Percentiles rank a stretch among this genome's conserved stretches.
These are phyloP conservation scores for Stratiolaelaps scimitus DNA, from an alignment of 1,140 invertebrate genomes.

Conservation along the genomic window DNA sequence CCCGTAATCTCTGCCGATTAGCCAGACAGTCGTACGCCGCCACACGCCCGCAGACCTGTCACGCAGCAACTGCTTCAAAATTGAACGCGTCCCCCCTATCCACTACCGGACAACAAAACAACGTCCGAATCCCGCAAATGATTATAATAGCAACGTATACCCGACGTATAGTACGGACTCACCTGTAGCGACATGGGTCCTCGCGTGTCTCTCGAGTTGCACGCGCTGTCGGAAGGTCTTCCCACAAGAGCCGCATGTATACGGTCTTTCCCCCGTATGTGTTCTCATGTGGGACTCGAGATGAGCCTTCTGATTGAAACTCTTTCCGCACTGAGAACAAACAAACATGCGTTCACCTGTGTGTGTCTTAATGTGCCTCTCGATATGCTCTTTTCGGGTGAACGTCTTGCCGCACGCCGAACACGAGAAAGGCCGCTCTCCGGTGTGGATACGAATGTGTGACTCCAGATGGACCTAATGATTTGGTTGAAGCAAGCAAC, in stretches of 20 bases:
- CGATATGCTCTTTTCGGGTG: slow-evolving; percentile 29
- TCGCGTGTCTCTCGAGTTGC: slow-evolving; percentile 28
- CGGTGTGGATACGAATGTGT: slow-evolving; percentile 33
- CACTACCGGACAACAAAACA: too few species aligned
- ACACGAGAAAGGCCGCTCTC: slow-evolving; percentile 32
- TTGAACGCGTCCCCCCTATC: too few species aligned
- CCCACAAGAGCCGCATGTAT: slow-evolving; percentile 29
- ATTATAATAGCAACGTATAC: too few species aligned
- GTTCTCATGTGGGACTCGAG: slow-evolving; percentile 35
- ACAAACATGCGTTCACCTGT: slow-evolving; percentile 38
- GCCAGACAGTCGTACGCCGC: too few species aligned
- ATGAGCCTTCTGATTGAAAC: slow-evolving; percentile 43
- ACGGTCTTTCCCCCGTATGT: slow-evolving; percentile 28
- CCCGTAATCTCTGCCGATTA: too few species aligned
- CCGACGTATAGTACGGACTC: background rate
- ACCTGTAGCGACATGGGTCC: slow-evolving; percentile 26
- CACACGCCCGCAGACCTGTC: too few species aligned
- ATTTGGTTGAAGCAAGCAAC: background rate
- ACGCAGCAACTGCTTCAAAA: too few species aligned
- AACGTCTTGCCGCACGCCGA: slow-evolving; percentile 32
- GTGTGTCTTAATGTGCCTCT: slow-evolving; percentile 39
- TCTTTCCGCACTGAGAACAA: slow-evolving; percentile 42
- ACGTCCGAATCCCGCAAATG: too few species aligned
- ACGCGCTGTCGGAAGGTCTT: slow-evolving; percentile 28
- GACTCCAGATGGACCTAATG: slow-evolving; percentile 29